These are phyloP conservation scores for Centropus unirufus DNA, from an alignment of 2,113 vertebrate genomes.

Conservation along the genomic window DNA sequence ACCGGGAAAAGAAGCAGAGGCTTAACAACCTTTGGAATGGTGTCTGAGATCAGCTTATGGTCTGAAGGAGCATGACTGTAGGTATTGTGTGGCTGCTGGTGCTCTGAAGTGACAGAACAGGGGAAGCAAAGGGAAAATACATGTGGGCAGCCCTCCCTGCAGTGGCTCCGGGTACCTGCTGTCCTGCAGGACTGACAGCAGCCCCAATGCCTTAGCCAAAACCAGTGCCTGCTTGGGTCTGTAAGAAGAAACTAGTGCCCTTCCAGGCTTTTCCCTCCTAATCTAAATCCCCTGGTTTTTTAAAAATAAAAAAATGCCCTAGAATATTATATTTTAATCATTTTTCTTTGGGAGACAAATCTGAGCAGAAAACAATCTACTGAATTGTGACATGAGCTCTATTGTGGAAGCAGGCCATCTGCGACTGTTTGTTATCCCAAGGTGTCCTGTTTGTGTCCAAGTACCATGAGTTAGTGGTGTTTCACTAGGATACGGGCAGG, in stretches of 20 bases:
- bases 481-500: not conserved
- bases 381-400: not conserved
- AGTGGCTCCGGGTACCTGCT: not conserved
- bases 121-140: too few relatives aligned
- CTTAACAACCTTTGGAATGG: too few relatives aligned
- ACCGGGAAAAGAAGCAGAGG: too few relatives aligned
- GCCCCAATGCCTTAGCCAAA: not conserved
- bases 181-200: not conserved
- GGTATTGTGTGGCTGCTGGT: not conserved
- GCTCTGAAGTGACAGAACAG: not conserved
- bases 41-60: not conserved
- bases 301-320: not conserved
- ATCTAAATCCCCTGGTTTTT: not conserved
- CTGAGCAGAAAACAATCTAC: not conserved
- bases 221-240: not conserved
- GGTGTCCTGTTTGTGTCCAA: constrained; percentile 21
- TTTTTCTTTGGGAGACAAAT: constrained; percentile 14
- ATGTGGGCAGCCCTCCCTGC: too few relatives aligned
- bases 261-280: not conserved
- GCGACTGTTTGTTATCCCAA: constrained; percentile 12
- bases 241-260: not conserved
- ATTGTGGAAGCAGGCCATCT: not conserved
- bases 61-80: not conserved
- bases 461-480: constrained; percentile 1
- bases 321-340: not conserved